Base-by-base conservation (phyloP, 2,797 vertebrate species). In the Sylvilagus floridanus region DNA sequence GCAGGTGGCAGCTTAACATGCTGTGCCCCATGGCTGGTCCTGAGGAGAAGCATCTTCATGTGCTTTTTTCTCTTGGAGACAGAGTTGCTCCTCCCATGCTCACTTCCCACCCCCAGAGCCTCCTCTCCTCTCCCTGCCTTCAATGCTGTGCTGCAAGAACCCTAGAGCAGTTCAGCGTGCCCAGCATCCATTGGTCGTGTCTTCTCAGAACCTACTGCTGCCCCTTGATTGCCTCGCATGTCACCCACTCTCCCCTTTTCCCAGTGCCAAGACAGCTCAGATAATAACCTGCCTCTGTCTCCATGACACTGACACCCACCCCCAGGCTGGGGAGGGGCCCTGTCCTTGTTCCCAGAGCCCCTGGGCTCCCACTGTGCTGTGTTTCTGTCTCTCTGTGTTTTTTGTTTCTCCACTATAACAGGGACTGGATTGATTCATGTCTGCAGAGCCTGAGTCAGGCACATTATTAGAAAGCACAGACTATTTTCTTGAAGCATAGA, bases 401-500 rank as follows among this genome's bases (percentile, higher is more conserved):
- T 76, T 66, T 35, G 7, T 62, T 65, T 37, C 28, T 85, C 60
- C 50, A 26, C 28, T 28, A 42, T 30, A 78, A 85, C 12, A 91
- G 42, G 12, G 7, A 42, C 37, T 35, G 28, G 35, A 57, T 0
- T 30, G 21, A 82, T n/a, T 87, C 47, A 72, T 22, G n/a, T 60
- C 42, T 83, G 9, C 35, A 96, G 17, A 81, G 5, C 13, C 47
- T 83, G 88, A 88, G 54, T 1, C 79, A 93, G 91, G 60, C 14
- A 35, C 16, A 9, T 85, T 84, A 62, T 72, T 79, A 72, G 94
- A 83, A 86, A 95, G 73, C 52, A 83, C 8, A 22, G 75, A 71
- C 76, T 8, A 8, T 28, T 62, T 73, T 84, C 19, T 86, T 83
- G 22, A 93, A 86, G 32, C 92, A 90, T 69, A 94, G 83, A 77